Evolutionary conservation across 1,140 invertebrate species (phyloP).

Genomic region (Macrocentrus cingulum): DNA sequence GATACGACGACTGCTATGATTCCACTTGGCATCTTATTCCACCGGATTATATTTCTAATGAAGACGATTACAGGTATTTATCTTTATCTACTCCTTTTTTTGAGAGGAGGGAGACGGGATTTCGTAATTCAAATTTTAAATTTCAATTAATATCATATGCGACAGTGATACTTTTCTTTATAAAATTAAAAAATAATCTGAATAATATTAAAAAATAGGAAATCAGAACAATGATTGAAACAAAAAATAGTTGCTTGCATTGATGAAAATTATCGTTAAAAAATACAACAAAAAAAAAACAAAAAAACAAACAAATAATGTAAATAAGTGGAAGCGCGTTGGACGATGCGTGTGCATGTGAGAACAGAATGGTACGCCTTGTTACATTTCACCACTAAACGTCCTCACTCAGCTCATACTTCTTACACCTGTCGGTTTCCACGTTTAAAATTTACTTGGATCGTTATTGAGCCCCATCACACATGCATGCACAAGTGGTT

Average conservation of each 20-base stretch:
- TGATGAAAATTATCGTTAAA: too few relatives aligned
- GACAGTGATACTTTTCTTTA: too few relatives aligned
- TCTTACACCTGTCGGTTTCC: slow-evolving; percentile 46
- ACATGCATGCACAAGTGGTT: neutral
- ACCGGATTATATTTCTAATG: slow-evolving; percentile 69
- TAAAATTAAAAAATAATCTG: too few relatives aligned
- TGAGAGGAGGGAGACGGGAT: too few relatives aligned
- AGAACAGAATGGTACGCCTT: slow-evolving; percentile 45
- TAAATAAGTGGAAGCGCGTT: neutral
- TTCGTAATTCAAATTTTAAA: too few relatives aligned
- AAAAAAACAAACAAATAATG: neutral
- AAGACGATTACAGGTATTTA: slow-evolving; percentile 61
- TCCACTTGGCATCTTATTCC: slow-evolving; percentile 69
- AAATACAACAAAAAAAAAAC: neutral
- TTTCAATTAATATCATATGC: too few relatives aligned
- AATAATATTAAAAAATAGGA: too few relatives aligned
- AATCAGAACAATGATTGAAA: too few relatives aligned
- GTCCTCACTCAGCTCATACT: neutral
- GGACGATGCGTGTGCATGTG: neutral
- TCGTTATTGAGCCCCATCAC: slow-evolving; percentile 7
- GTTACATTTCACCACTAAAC: slow-evolving; percentile 34
- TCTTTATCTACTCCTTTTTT: slow-evolving; percentile 5
- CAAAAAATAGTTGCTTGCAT: too few relatives aligned
- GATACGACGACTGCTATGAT: slow-evolving; percentile 66
- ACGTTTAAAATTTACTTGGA: slow-evolving; percentile 28